These are phyloP conservation scores for Lasius platythorax DNA, from an alignment of 2,888 invertebrate genomes.

Conservation along the genomic window DNA sequence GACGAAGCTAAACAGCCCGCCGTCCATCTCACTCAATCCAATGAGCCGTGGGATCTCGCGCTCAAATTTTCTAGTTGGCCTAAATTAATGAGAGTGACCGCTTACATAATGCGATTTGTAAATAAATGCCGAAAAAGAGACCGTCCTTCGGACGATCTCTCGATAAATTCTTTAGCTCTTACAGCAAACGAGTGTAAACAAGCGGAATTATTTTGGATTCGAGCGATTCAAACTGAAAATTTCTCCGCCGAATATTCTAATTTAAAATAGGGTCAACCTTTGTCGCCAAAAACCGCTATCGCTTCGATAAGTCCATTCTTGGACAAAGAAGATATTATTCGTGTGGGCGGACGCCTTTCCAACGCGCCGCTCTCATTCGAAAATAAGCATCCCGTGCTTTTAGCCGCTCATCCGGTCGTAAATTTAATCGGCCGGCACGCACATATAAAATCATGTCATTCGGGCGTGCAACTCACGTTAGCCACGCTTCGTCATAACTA, in stretches of 20 bases:
- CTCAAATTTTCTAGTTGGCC: not conserved
- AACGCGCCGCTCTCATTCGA: not conserved
- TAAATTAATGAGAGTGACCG: not conserved
- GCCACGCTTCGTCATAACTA: constrained; percentile 32
- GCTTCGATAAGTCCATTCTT: constrained; percentile 2
- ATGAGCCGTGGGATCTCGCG: not conserved
- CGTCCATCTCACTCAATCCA: not conserved
- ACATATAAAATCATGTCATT: constrained; percentile 49
- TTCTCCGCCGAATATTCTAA: not conserved
- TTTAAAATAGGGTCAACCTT: not conserved
- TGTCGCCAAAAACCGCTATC: not conserved
- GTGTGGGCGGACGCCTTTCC: constrained; percentile 33
- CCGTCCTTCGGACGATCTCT: too few relatives aligned
- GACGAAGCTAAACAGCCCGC: not conserved
- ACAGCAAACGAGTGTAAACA: not conserved
- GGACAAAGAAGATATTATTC: not conserved
- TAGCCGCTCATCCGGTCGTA: constrained; percentile 47
- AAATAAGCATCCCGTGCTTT: constrained; percentile 36
- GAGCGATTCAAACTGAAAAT: not conserved
- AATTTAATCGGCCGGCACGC: constrained; percentile 45
- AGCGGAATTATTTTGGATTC: not conserved
- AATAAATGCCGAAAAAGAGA: not conserved
- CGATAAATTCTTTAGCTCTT: not conserved
- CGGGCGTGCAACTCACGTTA: constrained; percentile 39
- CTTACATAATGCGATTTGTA: not conserved